Evolutionary conservation across 2,888 invertebrate genomes (phyloP).

Genomic region (Halictus ligatus): DNA sequence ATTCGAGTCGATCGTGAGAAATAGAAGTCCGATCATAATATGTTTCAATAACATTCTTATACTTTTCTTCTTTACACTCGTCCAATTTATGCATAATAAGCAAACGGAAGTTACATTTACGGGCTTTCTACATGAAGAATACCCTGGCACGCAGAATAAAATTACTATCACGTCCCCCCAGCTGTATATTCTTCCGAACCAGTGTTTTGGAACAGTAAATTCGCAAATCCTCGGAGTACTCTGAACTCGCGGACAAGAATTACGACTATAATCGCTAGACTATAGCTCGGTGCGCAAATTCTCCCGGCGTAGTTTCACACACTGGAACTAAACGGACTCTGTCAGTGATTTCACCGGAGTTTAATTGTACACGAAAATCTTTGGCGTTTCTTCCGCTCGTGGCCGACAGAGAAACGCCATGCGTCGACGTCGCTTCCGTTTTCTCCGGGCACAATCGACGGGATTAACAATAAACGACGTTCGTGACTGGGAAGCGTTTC

Average conservation of each 20-base stretch:
- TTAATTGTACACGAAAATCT: conserved; percentile 3
- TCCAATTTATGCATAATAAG: not conserved
- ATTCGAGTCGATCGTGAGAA: no score
- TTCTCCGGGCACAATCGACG: not conserved
- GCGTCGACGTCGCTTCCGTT: not conserved
- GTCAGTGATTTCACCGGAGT: not conserved
- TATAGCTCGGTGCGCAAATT: not conserved
- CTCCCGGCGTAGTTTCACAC: not conserved
- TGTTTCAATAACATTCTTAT: not conserved
- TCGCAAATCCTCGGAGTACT: not conserved
- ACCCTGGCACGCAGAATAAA: not conserved
- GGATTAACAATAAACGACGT: not conserved
- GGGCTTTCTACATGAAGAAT: not conserved
- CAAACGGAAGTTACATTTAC: not conserved
- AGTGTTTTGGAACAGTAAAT: not conserved
- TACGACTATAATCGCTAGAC: not conserved
- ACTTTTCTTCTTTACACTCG: not conserved
- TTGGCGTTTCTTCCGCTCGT: not conserved
- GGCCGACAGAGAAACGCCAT: not conserved
- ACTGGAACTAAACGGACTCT: not conserved
- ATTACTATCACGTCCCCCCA: not conserved
- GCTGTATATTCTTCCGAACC: not conserved
- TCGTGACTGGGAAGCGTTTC: conserved; percentile 1
- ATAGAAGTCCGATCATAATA: not conserved
- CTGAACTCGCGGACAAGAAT: not conserved